A percentile compares a stretch with the other conserved stretches of the same genome.
Conservation (phyloP, 2,113 vertebrate genomes). For the Ailurus styani region DNA sequence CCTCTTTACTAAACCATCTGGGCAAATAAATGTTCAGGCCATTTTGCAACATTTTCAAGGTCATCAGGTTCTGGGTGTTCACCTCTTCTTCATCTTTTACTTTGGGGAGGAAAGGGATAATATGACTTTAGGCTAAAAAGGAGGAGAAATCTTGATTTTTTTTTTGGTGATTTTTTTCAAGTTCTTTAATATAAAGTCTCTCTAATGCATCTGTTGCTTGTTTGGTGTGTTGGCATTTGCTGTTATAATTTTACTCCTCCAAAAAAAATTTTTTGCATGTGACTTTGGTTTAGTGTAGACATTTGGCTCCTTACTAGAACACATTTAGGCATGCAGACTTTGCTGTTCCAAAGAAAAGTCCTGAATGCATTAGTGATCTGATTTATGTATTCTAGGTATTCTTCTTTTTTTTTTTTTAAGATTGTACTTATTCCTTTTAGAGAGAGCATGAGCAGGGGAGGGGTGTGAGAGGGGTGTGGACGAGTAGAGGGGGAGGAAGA, state of each 20-base stretch:
- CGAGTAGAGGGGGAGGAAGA: not conserved
- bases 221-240: not conserved
- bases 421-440: not conserved
- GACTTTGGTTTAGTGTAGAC: not conserved
- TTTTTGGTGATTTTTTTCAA: not conserved
- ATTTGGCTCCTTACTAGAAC: not conserved
- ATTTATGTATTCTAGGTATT: not conserved
- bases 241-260: not conserved
- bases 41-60: not conserved
- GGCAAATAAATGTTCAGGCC: not conserved
- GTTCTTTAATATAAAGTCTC: not conserved
- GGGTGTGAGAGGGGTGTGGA: not conserved
- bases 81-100: not conserved
- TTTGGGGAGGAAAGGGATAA: not conserved
- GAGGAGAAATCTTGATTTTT: not conserved
- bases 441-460: not conserved
- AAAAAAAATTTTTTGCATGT: not conserved
- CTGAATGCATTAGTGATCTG: not conserved
- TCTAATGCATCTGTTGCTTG: not conserved
- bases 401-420: too few species aligned
- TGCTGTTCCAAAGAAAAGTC: not conserved
- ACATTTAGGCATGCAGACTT: not conserved
- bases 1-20: not conserved
- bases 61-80: not conserved
- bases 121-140: not conserved